phyloP scores from a whole-genome alignment of 1,140 invertebrate species.

The Calosoma granatense region DNA sequence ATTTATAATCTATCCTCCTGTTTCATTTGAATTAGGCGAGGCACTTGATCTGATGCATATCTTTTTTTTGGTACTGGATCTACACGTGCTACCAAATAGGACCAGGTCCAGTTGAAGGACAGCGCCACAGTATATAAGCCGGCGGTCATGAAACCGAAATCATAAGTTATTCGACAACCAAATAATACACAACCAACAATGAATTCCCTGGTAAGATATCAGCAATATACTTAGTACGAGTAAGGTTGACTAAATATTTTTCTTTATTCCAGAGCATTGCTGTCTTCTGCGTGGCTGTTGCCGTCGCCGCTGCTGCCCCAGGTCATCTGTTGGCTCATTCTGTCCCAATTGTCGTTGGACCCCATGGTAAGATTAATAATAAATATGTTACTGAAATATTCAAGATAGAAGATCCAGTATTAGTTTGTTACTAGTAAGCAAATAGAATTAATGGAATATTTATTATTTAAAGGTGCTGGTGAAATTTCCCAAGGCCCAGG shows the following conservation, averaged over 20 bases:
- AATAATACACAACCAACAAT: neutral
- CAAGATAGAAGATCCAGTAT: neutral
- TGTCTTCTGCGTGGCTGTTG: neutral
- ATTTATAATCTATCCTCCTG: neutral
- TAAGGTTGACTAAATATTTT: neutral
- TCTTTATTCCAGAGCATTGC: neutral
- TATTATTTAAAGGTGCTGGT: neutral
- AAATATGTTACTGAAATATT: neutral
- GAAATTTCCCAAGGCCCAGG: slow-evolving; percentile 14
- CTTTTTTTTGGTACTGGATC: neutral
- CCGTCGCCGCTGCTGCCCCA: neutral
- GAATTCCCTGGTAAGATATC: neutral
- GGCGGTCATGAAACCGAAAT: neutral
- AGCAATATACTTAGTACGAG: too few relatives aligned
- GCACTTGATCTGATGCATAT: neutral
- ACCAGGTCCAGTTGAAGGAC: neutral
- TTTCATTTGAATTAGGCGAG: neutral
- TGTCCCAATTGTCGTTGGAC: slow-evolving; percentile 7
- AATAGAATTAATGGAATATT: neutral
- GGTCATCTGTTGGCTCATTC: neutral
- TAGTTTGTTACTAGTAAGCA: neutral
- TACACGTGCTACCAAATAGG: neutral
- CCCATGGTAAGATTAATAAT: neutral
- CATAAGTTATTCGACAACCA: neutral
- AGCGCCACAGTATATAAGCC: neutral